Evolutionary conservation across 2,888 invertebrate species (phyloP), one percentile per base, ranked within the genome.

Genomic region (Phengaris arion): DNA sequence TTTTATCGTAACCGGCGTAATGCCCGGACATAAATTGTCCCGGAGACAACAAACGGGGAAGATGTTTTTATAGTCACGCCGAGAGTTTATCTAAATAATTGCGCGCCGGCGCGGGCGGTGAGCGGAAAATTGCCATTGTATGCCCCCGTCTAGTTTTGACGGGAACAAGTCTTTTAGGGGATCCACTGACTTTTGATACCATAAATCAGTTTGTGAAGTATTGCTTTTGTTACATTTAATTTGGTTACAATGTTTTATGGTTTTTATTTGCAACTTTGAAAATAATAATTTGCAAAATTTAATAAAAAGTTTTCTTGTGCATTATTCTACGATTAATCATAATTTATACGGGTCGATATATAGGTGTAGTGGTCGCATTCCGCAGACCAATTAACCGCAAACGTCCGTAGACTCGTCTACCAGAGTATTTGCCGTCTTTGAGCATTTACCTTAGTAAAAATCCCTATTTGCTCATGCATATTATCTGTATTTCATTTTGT

Each of bases 81-180:
- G 91, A 91, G 92, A 92, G 92, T 93, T 93, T 93, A 93, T 92
- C 93, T 93, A 92, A 93, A 93, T 93, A 93, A 93, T 93, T 93
- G 93, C 89, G 88, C 89, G 91, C 89, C 90, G 64, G 64, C 91
- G 90, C 91, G 89, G 93, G 91, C 93, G 91, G 91, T 85, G 89
- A 91, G 88, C 93, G 93, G 91, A 93, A 93, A 93, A 93, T 93
- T 93, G 93, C 89, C 89, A 89, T 90, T 86, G 87, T 87, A 86
- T 86, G 75, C 77, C 77, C 79, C 79, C 74, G 78, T 77, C 79
- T 75, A 81, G 79, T 78, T 81, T 78, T 80, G 81, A 81, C 80
- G 77, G 75, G 79, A 75, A 79, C 81, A 77, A 79, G 79, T 80
- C 80, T 81, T 80, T 79, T 77, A 78, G 77, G 75, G 76, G 77